Conservation (phyloP, 2,888 invertebrate species). For the Chaetogeoica ovagalla region DNA sequence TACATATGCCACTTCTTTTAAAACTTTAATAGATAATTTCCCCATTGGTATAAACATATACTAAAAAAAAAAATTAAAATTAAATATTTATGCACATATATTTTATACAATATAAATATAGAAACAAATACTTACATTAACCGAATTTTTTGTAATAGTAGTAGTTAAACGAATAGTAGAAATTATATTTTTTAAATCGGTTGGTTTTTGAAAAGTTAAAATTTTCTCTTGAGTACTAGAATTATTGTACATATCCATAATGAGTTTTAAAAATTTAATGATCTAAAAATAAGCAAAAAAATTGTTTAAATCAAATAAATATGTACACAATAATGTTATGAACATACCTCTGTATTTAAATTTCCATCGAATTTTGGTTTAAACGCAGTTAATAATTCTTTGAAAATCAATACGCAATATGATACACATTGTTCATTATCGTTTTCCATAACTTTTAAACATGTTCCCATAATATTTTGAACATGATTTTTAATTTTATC, state of each 20-base stretch:
- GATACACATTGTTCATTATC: constrained; percentile 41
- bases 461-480: constrained; percentile 11
- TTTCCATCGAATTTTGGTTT: constrained; percentile 29
- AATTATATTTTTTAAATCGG: constrained; percentile 31
- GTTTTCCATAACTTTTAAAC: constrained; percentile 41
- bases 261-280: constrained; percentile 15
- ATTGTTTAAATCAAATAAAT: neutral
- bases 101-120: too few species aligned
- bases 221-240: constrained; percentile 27
- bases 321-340: neutral
- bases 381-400: constrained; percentile 23
- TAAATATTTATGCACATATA: neutral
- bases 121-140: constrained; percentile 23
- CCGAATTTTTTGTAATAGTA: constrained; percentile 19
- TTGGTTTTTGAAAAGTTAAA: constrained; percentile 20
- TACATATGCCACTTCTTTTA: constrained; percentile 24
- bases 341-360: constrained; percentile 27
- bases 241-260: constrained; percentile 25
- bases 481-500: constrained; percentile 33
- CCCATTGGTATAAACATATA: constrained; percentile 30
- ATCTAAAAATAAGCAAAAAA: constrained; percentile 10
- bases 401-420: constrained; percentile 27
- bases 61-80: constrained; percentile 17
- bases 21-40: constrained; percentile 36
- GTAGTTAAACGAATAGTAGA: constrained; percentile 27